Conservation (phyloP, 1,140 invertebrate genomes). For the Achroia grisella region DNA sequence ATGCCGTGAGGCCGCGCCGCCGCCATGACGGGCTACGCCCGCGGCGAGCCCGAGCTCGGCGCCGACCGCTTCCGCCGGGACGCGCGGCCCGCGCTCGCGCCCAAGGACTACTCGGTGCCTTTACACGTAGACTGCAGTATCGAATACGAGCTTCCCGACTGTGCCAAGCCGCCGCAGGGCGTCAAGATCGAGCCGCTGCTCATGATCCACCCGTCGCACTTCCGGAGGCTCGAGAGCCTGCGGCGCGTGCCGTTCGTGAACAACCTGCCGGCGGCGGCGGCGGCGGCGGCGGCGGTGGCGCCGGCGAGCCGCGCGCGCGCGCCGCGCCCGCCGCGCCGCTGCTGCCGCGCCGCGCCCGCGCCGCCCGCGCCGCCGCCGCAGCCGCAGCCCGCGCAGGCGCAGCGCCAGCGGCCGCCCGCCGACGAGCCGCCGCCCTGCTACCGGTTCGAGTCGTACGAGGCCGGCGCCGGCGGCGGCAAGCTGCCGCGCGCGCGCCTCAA, state of each 20-base stretch:
- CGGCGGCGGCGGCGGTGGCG: constrained; percentile 22
- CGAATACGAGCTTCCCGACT: constrained; percentile 87
- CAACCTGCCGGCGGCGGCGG: constrained; percentile 45
- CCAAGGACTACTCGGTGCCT: constrained; percentile 85
- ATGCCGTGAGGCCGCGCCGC: constrained; percentile 60
- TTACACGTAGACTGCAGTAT: constrained; percentile 89
- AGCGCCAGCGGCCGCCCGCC: constrained; percentile 19
- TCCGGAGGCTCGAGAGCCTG: constrained; percentile 85
- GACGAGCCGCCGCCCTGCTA: constrained; percentile 25
- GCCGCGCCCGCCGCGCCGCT: constrained; percentile 19
- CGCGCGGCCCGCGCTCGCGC: constrained; percentile 56
- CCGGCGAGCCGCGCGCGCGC: constrained; percentile 12
- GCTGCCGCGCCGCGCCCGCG: constrained; percentile 26
- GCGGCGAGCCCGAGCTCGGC: constrained; percentile 59
- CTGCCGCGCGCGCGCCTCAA: constrained; percentile 41
- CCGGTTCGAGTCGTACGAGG: constrained; percentile 33
- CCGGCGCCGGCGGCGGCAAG: constrained; percentile 30
- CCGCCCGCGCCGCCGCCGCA: constrained; percentile 19
- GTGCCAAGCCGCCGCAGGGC: constrained; percentile 85
- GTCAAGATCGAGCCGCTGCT: constrained; percentile 83
- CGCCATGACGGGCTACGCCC: constrained; percentile 67
- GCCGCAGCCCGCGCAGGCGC: constrained; percentile 26
- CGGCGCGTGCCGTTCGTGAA: constrained; percentile 81
- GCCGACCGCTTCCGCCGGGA: constrained; percentile 50
- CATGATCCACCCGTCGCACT: constrained; percentile 91